Base-by-base conservation (phyloP, 2,113 vertebrate genomes). In the Acanthisitta chloris region DNA sequence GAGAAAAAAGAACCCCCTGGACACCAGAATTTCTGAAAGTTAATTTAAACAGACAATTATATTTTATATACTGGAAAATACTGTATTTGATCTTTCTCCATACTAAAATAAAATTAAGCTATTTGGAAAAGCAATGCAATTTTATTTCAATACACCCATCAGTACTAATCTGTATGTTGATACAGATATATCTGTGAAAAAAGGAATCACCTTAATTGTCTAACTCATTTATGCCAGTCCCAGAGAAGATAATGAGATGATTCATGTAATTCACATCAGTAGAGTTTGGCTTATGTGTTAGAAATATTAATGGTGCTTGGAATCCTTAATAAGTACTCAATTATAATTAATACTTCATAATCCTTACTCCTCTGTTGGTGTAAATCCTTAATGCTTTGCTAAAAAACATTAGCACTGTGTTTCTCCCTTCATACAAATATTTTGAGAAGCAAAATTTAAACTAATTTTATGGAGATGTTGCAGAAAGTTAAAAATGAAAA, bases 201-300 rank as follows among this genome's bases (percentile, higher is more conserved):
- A 45, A 64, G 10, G 51, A 90, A 36, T 8, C 17, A 77, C 34
- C 46, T 90, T 46, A 76, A 87, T 57, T 86, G 54, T 69, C n/a
- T 89, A 74, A 74, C 57, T 85, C 57, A 82, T 90, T 89, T 82
- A 72, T 85, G 62, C 13, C 38, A 76, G 48, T 72, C 28, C n/a
- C 57, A 65, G 28, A 61, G 70, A 94, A 85, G n/a, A 84, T 91
- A 94, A 90, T 90, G 66, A 81, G 40, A 85, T 89, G 57, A 90
- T 89, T 85, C 52, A 76, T 51, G n/a, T 85, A 85, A 90, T 88
- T 92, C 87, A 79, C 61, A 78, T 65, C 45, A 76, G 58, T 26
- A 33, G 49, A 90, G 7, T 72, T 88, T 90, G 62, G 40, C 18
- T 92, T 72, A 67, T 76, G 36, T 88, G 34, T 59, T 76, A 82